Percentiles rank a stretch among this genome's conserved stretches.
Evolutionary conservation across 2,113 vertebrate genomes (phyloP).

Genomic region (Hirundichthys speculiger): DNA sequence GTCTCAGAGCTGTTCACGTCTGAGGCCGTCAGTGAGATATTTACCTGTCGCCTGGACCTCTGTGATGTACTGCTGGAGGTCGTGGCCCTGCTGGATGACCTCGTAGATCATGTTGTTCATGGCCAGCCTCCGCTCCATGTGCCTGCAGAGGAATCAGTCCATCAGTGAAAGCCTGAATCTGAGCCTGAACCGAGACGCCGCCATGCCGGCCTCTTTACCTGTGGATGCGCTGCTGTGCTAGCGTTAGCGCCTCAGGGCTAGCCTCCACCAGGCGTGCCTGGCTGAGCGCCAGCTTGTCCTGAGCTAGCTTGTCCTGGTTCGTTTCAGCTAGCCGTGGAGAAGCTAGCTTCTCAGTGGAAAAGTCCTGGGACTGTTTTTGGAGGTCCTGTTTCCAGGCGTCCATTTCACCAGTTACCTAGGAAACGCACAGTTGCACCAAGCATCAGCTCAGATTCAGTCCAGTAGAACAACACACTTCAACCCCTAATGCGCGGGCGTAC

Average conservation of each 20-base stretch:
- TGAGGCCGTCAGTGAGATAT: slow-evolving; percentile 5
- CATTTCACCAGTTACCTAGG: slow-evolving; percentile 93
- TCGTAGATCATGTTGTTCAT: slow-evolving; percentile 99
- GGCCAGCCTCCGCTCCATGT: slow-evolving; percentile 93
- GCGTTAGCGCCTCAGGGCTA: slow-evolving; percentile 67
- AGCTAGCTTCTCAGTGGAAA: slow-evolving; percentile 89
- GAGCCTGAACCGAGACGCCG: not conserved
- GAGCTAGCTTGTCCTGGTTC: slow-evolving; percentile 63
- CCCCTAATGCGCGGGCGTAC: too few species aligned
- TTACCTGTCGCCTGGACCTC: slow-evolving; percentile 96
- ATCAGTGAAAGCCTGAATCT: not conserved
- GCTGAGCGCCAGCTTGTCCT: slow-evolving; percentile 63
- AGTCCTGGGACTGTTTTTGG: slow-evolving; percentile 93
- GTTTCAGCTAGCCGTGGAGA: slow-evolving; percentile 84
- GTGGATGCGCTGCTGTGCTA: slow-evolving; percentile 93
- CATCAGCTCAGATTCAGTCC: not conserved
- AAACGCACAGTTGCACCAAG: not conserved
- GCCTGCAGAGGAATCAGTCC: slow-evolving; percentile 69
- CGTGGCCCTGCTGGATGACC: slow-evolving; percentile 96
- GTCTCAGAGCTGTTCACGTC: not conserved
- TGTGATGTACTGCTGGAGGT: slow-evolving; percentile 97
- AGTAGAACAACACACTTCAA: accelerated
- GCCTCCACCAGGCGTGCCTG: slow-evolving; percentile 66
- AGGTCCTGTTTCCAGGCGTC: slow-evolving; percentile 98
- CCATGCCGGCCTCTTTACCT: slow-evolving; percentile 36